Conservation (phyloP, 2,797 vertebrate species). For the Clarias pachynema region DNA sequence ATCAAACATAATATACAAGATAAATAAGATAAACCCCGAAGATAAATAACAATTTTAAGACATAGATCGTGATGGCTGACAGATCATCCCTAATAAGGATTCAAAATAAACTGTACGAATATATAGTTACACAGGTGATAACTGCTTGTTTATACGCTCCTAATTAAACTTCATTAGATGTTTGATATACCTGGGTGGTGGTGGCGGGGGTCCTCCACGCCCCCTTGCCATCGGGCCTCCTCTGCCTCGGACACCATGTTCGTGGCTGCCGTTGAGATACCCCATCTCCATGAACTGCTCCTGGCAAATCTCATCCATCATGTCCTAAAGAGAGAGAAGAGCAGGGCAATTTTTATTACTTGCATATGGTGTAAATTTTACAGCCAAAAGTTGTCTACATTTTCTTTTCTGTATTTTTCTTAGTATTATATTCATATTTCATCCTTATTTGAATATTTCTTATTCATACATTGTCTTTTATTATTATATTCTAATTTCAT, state of each 20-base stretch:
- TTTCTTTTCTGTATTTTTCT: too few species aligned
- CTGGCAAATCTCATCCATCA: constrained; percentile 99
- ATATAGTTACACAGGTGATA: background rate
- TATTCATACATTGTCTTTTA: too few species aligned
- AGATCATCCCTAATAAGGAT: background rate
- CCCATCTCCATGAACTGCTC: constrained; percentile 97
- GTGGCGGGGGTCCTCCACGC: constrained; percentile 85
- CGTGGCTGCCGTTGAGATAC: constrained; percentile 93
- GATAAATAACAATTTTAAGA: background rate
- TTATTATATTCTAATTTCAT: too few species aligned
- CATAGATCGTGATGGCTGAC: background rate
- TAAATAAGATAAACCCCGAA: background rate
- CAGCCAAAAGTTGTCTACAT: too few species aligned
- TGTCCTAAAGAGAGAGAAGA: constrained; percentile 76
- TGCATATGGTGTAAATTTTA: too few species aligned
- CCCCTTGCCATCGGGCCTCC: constrained; percentile 87
- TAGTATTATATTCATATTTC: too few species aligned
- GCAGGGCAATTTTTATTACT: too few species aligned
- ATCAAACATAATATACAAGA: background rate
- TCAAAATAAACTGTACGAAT: background rate
- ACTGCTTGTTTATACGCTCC: background rate
- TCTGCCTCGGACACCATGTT: constrained; percentile 82
- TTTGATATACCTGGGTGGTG: constrained; percentile 84
- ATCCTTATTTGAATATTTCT: too few species aligned
- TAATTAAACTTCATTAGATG: background rate